Base-by-base conservation (phyloP, 2,888 invertebrate genomes). In the Quadroppia sp. region DNA sequence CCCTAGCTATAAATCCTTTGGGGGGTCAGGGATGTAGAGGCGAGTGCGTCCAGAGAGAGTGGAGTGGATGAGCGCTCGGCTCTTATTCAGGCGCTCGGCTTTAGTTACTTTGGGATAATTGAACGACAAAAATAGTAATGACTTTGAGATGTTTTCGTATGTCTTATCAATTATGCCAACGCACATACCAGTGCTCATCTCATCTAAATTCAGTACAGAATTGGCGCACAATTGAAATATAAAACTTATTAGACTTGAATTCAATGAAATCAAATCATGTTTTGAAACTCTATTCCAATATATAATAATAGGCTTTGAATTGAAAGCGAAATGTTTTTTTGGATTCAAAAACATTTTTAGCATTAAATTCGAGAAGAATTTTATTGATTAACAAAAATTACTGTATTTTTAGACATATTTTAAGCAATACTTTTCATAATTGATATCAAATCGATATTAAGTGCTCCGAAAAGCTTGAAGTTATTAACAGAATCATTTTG, bases 41-140 rank as follows among this genome's bases (percentile, higher is more conserved):
- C 17, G 17, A 56, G 17, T 30, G 59, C 6, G 59, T 30, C 17
- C 4, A 30, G 32, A 28, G 32, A 28, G 32, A 32, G 2, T n/a
- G 23, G 20, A 53, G 17, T 3, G 13, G 17, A 28, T 2, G 28
- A 59, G 7, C 17, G 15, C 11, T 17, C 23, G 13, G 20, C 32
- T 36, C 4, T 67, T 67, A 17, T 67, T n/a, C 40, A 32, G 59
- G 23, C n/a, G 20, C 36, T 42, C 36, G 67, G 36, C 67, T 67
- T 67, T 40, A 67, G 67, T 67, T 67, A 67, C 67, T 67, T 67
- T 9, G 9, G 36, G 36, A 67, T 40, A 67, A 67, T 67, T 67
- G 67, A 67, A 67, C 36, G 23, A 42, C 67, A 67, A 67, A 67
- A 64, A 67, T 36, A 9, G 23, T 40, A 67, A 67, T 42, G 67